These are phyloP conservation scores for Myotis findleyi DNA, from an alignment of 2,797 vertebrate species.

Conservation along the genomic window DNA sequence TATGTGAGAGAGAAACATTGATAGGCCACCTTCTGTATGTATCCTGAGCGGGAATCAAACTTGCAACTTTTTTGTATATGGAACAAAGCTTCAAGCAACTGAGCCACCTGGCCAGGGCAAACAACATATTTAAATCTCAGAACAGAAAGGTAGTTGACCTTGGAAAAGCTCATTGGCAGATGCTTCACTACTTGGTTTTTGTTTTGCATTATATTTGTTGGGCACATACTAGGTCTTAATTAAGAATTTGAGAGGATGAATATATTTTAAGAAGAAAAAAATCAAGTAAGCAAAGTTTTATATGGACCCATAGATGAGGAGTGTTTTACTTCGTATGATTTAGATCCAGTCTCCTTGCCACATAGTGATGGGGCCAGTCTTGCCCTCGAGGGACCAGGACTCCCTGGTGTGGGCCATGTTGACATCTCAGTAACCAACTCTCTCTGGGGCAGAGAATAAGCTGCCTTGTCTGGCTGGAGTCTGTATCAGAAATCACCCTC, in stretches of 20 bases:
- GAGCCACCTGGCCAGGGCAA: neutral
- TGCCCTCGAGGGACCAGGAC: neutral
- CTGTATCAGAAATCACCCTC: neutral
- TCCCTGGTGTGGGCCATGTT: neutral
- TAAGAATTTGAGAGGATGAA: neutral
- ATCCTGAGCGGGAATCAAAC: neutral
- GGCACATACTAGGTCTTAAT: neutral
- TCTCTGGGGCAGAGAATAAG: neutral
- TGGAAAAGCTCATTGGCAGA: neutral
- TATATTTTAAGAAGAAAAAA: neutral
- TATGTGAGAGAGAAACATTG: neutral
- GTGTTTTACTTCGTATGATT: neutral
- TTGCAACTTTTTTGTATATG: neutral
- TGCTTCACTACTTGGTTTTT: neutral
- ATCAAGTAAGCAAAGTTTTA: neutral
- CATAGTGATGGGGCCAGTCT: fast-evolving
- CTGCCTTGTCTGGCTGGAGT: neutral
- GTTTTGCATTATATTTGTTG: neutral
- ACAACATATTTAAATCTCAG: neutral
- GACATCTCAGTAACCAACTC: neutral
- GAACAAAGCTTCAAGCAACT: neutral
- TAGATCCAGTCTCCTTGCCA: neutral
- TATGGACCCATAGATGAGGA: neutral
- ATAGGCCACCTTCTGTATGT: neutral
- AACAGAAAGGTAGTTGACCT: neutral